A percentile compares a stretch with the other conserved stretches of the same genome.
These are phyloP conservation scores for Tauraco hartlaubi DNA, from an alignment of 2,797 vertebrate genomes.

Conservation along the genomic window DNA sequence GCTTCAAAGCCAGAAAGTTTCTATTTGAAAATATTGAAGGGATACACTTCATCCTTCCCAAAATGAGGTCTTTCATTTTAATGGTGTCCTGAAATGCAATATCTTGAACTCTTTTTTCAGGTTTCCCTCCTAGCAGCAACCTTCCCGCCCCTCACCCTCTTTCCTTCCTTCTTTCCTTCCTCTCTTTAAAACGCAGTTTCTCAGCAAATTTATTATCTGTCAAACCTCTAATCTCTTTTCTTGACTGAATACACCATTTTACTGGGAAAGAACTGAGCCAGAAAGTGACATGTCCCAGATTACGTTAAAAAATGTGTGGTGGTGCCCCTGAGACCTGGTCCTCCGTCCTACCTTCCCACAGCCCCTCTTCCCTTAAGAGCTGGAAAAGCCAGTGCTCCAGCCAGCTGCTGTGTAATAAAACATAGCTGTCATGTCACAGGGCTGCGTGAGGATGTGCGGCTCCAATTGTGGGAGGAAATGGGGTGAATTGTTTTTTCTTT, in stretches of 20 bases:
- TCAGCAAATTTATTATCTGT: not conserved
- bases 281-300: not conserved
- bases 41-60: not conserved
- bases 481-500: not conserved
- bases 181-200: not conserved
- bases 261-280: not conserved
- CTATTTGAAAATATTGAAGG: not conserved
- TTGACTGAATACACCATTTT: not conserved
- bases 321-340: not conserved
- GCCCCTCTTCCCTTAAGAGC: not conserved
- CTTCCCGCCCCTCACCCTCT: not conserved
- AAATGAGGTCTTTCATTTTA: not conserved
- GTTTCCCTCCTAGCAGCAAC: not conserved
- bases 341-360: not conserved
- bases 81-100: not conserved
- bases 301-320: not conserved
- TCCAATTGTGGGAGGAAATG: not conserved
- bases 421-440: fast-evolving
- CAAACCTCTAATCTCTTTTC: not conserved
- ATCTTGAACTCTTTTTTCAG: not conserved
- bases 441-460: not conserved
- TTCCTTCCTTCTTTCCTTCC: not conserved
- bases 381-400: not conserved
- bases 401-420: not conserved
- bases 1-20: not conserved